Conservation (phyloP, 2,113 vertebrate genomes). For the Neodon shergylaensis region DNA sequence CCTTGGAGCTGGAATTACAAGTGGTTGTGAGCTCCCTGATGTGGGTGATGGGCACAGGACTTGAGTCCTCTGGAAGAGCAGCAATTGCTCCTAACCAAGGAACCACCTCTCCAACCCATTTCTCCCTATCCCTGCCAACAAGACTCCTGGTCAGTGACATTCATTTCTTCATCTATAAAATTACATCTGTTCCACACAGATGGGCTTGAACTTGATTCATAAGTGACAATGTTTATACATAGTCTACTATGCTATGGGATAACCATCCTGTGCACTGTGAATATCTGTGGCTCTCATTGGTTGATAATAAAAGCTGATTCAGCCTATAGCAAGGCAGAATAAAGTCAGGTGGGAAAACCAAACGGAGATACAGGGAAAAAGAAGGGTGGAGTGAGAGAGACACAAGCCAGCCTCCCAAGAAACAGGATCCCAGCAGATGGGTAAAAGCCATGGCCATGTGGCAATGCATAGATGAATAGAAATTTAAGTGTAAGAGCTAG, state of each 20-base stretch:
- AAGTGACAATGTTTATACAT: not conserved
- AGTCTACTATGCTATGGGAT: not conserved
- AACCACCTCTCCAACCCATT: not conserved
- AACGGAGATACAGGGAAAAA: too few species aligned
- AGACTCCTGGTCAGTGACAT: not conserved
- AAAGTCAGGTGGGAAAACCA: too few species aligned
- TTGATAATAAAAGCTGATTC: too few species aligned
- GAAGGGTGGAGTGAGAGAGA: too few species aligned
- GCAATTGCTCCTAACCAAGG: not conserved
- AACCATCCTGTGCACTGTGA: too few species aligned
- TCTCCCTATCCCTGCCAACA: not conserved
- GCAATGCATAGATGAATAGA: too few species aligned
- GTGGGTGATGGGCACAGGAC: not conserved
- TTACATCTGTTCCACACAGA: not conserved
- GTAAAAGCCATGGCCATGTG: too few species aligned
- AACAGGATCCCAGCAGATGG: too few species aligned
- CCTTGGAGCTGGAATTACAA: not conserved
- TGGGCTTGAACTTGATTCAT: not conserved
- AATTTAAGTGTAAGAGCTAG: too few species aligned
- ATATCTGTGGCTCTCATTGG: too few species aligned
- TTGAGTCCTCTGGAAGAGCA: not conserved
- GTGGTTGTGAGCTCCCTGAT: not conserved
- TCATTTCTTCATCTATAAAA: slow-evolving; percentile 27
- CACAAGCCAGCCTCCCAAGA: too few species aligned
- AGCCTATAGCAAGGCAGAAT: too few species aligned